Percentiles rank a stretch among this genome's conserved stretches.
These are phyloP conservation scores for Catharus minimus DNA, from an alignment of 2,113 vertebrate species.

Conservation along the genomic window DNA sequence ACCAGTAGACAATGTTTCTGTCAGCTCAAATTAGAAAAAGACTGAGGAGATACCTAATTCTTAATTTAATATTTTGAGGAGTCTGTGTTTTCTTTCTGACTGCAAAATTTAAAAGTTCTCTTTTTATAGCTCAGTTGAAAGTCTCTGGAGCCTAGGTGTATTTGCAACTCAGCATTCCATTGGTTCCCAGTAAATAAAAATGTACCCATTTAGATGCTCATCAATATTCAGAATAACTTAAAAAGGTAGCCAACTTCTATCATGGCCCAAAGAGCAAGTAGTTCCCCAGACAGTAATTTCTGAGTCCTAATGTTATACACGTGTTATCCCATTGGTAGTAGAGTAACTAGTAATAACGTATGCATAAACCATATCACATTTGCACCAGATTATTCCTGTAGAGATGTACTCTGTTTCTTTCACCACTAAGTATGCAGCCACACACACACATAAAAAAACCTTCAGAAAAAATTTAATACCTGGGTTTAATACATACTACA, in stretches of 20 bases:
- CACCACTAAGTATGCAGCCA: neutral
- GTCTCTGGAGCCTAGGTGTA: neutral
- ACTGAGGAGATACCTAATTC: neutral
- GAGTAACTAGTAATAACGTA: neutral
- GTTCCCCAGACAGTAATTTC: neutral
- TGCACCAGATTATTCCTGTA: neutral
- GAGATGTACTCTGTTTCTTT: neutral
- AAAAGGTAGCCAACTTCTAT: neutral
- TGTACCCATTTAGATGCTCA: neutral
- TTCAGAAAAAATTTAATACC: neutral
- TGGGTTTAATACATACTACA: neutral
- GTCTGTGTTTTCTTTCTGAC: neutral
- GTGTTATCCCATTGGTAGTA: neutral
- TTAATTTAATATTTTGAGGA: neutral
- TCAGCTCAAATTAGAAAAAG: neutral
- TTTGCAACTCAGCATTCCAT: neutral
- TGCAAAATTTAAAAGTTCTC: neutral
- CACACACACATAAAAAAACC: neutral
- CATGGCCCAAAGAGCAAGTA: neutral
- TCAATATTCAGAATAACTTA: neutral
- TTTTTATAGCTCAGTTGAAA: neutral
- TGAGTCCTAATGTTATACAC: fast-evolving
- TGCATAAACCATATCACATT: neutral
- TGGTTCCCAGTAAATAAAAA: neutral
- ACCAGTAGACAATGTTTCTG: neutral